These are phyloP conservation scores for Drosophila merina DNA, from an alignment of 2,888 invertebrate species.

Conservation along the genomic window DNA sequence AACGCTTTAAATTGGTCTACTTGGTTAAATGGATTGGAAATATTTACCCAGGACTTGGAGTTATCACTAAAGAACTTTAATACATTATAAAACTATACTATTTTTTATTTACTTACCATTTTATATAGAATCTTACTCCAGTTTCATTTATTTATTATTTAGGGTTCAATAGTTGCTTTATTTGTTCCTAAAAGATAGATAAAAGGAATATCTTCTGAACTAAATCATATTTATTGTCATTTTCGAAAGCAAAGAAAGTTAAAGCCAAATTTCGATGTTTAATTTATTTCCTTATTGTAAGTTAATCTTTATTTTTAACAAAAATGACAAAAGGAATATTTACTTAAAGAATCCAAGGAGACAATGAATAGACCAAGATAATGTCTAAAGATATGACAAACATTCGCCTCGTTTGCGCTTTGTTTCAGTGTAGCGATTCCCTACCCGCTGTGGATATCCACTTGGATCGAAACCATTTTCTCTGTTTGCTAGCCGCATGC, in stretches of 20 bases:
- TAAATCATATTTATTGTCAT: too few species aligned
- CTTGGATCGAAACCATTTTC: slow-evolving; percentile 65
- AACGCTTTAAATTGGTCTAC: slow-evolving; percentile 26
- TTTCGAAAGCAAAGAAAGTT: too few species aligned
- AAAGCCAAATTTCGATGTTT: too few species aligned
- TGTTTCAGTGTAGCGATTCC: slow-evolving; percentile 29
- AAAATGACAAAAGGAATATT: not conserved
- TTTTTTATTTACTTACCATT: not conserved
- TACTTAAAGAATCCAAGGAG: not conserved
- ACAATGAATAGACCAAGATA: not conserved
- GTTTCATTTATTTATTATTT: not conserved
- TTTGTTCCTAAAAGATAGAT: not conserved
- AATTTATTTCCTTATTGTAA: too few species aligned
- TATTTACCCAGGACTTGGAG: too few species aligned
- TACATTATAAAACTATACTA: too few species aligned
- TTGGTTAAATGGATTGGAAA: slow-evolving; percentile 32
- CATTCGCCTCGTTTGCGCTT: not conserved
- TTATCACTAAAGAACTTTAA: too few species aligned
- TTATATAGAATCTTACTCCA: too few species aligned
- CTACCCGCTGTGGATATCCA: slow-evolving; percentile 2
- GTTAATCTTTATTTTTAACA: too few species aligned
- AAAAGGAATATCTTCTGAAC: too few species aligned
- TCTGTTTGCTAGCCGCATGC: slow-evolving; percentile 34
- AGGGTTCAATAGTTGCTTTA: not conserved
- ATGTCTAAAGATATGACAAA: not conserved